These are phyloP conservation scores for Cephus rjabovi DNA, from an alignment of 2,888 invertebrate genomes.

Conservation along the genomic window DNA sequence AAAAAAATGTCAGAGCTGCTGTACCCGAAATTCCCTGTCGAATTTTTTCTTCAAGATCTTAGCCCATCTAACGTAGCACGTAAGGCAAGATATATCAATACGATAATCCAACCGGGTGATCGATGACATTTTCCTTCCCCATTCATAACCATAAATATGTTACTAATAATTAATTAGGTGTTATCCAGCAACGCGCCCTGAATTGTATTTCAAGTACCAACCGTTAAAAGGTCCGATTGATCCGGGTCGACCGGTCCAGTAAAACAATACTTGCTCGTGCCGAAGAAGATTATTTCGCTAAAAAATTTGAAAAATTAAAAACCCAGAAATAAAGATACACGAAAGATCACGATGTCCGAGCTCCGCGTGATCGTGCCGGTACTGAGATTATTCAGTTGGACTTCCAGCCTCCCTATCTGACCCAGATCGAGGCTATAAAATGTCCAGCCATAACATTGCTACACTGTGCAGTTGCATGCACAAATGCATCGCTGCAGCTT, in stretches of 20 bases:
- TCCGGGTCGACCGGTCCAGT: not conserved
- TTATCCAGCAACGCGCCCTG: constrained; percentile 9
- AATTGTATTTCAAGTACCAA: not conserved
- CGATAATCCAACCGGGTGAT: constrained; percentile 31
- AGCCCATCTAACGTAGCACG: constrained; percentile 4
- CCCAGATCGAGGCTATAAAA: constrained; percentile 48
- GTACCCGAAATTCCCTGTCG: not conserved
- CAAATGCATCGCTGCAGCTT: not conserved
- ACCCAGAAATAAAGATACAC: not conserved
- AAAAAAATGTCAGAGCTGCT: not conserved
- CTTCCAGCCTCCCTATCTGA: constrained; percentile 31
- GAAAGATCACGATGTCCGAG: not conserved
- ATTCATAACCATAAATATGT: constrained; percentile 32
- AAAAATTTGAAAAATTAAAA: not conserved
- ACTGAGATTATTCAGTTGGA: not conserved
- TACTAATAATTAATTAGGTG: constrained; percentile 25
- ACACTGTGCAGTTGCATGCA: constrained; percentile 14
- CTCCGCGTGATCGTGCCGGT: not conserved
- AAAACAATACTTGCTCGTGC: not conserved
- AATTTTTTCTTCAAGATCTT: not conserved
- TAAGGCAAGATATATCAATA: constrained; percentile 27
- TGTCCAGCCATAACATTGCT: constrained; percentile 42
- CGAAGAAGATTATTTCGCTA: not conserved
- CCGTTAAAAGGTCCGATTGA: not conserved
- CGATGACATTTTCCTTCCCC: constrained; percentile 26